Evolutionary conservation across 2,797 vertebrate species (phyloP).

Genomic region (Lacerta agilis): DNA sequence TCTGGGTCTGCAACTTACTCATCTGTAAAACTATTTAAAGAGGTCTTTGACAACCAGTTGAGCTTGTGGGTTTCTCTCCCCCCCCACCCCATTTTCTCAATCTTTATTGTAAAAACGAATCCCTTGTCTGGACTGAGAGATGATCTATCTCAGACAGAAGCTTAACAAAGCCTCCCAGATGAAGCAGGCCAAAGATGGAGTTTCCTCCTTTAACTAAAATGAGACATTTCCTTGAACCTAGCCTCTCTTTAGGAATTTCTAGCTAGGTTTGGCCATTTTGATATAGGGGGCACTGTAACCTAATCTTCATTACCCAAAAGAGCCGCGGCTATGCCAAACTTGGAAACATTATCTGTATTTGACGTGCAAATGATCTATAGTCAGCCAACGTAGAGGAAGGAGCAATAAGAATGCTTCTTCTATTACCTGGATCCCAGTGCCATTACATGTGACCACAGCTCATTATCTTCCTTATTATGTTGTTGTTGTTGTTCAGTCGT

Average conservation of each 20-base stretch:
- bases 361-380: conserved; percentile 36
- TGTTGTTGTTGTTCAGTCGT: too few species aligned
- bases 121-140: conserved; percentile 51
- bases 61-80: conserved; percentile 23
- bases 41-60: conserved; percentile 22
- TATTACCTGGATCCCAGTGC: conserved; percentile 55
- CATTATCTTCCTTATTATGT: conserved; percentile 57
- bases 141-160: conserved; percentile 48
- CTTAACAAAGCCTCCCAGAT: conserved; percentile 36
- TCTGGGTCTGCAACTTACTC: conserved; percentile 55
- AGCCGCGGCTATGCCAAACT: not conserved
- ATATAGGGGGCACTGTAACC: not conserved
- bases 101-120: conserved; percentile 51
- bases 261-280: not conserved
- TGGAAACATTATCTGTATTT: conserved; percentile 7
- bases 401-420: conserved; percentile 55
- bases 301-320: not conserved
- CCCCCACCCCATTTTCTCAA: not conserved
- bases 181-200: not conserved
- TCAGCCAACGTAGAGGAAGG: conserved; percentile 29
- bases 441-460: conserved; percentile 52
- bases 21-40: conserved; percentile 57
- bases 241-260: conserved; percentile 18
- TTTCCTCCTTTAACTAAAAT: conserved; percentile 15
- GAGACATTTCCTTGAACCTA: conserved; percentile 11